Base-by-base conservation (phyloP, 2,113 vertebrate genomes). In the Sinocyclocheilus rhinocerous region DNA sequence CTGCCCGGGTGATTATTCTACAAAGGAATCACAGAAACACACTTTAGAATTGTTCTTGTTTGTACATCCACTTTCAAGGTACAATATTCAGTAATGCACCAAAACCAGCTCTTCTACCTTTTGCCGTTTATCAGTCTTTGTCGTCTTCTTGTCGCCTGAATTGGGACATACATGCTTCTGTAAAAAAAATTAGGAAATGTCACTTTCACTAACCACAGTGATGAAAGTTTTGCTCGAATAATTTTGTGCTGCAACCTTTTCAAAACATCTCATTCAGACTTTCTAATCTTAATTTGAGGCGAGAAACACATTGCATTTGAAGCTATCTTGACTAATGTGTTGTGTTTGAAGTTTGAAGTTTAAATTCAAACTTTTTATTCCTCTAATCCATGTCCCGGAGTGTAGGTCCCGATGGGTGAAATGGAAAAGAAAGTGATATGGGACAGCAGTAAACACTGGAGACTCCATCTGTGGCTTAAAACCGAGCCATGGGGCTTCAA, bases 101-200 rank as follows among this genome's bases (percentile, higher is more conserved):
- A 42, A 67, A 6, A 69, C 2, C 45, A 15, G 11, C 5, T 45
- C 8, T 75, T 45, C 33, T 75, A 89, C 90, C 88, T 91, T 89
- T 24, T 87, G 87, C 3, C 84, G 26, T 10, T 84, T 48, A 79
- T 92, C 92, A 55, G 81, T 36, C 50, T 87, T 90, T 7, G 76
- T 24, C 10, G 0, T 13, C 0, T 85, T 92, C 81, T 89, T 91
- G 12, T 83, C 26, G 91, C 91, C 79, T 86, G 89, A 48, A 63
- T 39, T 1, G 82, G 88, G 88, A 88, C 95, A 94, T 0, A 73
- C 89, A 73, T 95, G 94, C 39, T 91, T 92, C 95, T 95, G 90
- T 6, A 75, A 12, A 75, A 83, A 2, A 48, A 7, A 22, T 20
- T 29, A 22, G 5, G 18, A 84, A 77, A 83, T 79, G 69, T 52